phyloP scores from a whole-genome alignment of 2,888 invertebrate species.

The Chalcis sispes region DNA sequence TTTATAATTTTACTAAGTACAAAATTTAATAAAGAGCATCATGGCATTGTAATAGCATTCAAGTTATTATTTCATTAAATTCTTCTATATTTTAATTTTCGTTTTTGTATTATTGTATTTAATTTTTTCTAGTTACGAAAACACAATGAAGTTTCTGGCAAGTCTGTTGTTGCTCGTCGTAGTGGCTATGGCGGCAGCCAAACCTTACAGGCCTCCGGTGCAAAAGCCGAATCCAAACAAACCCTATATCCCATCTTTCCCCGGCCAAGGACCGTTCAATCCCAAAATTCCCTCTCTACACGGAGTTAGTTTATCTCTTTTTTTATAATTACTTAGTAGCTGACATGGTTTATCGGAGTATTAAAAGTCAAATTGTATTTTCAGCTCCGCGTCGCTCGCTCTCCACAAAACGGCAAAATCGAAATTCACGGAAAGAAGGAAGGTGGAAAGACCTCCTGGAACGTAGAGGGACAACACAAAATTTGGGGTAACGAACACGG shows the following conservation, averaged over 20 bases:
- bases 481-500: slow-evolving; percentile 40
- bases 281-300: slow-evolving; percentile 8
- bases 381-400: too few species aligned
- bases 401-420: slow-evolving; percentile 18
- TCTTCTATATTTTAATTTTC: too few species aligned
- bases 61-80: too few species aligned
- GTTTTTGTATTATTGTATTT: too few species aligned
- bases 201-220: background rate
- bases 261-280: slow-evolving; percentile 53
- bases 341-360: too few species aligned
- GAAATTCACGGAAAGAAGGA: slow-evolving; percentile 3
- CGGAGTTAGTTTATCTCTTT: slow-evolving; percentile 24
- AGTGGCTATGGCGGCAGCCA: background rate
- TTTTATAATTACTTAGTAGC: too few species aligned
- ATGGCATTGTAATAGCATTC: too few species aligned
- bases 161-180: background rate
- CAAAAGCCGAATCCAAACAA: background rate
- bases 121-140: too few species aligned
- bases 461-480: slow-evolving; percentile 23
- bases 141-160: slow-evolving; percentile 6
- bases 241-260: slow-evolving; percentile 6
- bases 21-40: too few species aligned
- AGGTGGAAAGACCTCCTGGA: slow-evolving; percentile 27
- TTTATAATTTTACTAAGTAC: too few species aligned
- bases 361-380: too few species aligned